Evolutionary conservation across 2,797 vertebrate genomes (phyloP).

Genomic region (Neopelma chrysocephalum): DNA sequence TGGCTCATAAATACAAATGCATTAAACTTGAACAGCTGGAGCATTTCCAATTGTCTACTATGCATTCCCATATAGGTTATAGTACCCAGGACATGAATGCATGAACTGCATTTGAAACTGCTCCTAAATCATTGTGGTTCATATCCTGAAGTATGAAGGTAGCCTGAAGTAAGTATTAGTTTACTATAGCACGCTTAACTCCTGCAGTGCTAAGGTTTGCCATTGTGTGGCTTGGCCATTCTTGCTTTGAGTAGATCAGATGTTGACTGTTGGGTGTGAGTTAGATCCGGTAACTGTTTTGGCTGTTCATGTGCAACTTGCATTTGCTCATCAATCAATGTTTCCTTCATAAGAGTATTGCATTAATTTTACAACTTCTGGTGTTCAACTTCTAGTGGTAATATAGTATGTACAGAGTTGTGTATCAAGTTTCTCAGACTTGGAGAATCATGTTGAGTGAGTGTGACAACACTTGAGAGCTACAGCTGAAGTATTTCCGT

Average conservation of each 20-base stretch:
- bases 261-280: rapidly evolving
- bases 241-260: not conserved
- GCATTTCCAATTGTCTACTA: not conserved
- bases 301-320: not conserved
- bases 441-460: not conserved
- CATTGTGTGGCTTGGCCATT: not conserved
- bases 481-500: not conserved
- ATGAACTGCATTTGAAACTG: not conserved
- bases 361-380: not conserved
- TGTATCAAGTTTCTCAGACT: rapidly evolving
- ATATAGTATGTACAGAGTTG: not conserved
- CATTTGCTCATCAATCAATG: not conserved
- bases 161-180: not conserved
- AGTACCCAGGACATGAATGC: not conserved
- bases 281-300: not conserved
- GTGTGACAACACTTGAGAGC: not conserved
- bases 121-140: not conserved
- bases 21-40: slow-evolving; percentile 36
- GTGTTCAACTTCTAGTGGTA: not conserved
- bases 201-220: not conserved
- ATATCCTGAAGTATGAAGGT: not conserved
- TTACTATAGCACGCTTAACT: not conserved
- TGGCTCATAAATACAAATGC: slow-evolving; percentile 3
- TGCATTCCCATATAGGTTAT: not conserved
- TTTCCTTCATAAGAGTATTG: not conserved